Base-by-base conservation (phyloP, 2,888 invertebrate species). In the Aphelenchoides bicaudatus region DNA sequence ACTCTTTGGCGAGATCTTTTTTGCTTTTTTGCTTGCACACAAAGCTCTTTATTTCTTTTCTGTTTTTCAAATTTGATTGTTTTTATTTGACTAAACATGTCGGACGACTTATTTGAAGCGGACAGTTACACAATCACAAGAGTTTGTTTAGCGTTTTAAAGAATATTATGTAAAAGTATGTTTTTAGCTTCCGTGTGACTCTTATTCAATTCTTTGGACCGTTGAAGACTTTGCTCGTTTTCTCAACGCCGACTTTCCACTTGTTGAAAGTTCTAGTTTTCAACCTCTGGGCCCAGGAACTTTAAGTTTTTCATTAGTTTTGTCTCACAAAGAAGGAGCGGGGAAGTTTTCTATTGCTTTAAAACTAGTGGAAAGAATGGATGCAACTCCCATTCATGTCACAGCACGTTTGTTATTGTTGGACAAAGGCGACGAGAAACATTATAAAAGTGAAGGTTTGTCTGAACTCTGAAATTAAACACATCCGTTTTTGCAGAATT, bases 201-300 rank as follows among this genome's bases (percentile, higher is more conserved):
- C 10, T 8, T 43, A 8, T 43, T 43, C 43, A 25, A 43, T 43
- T 25, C 16, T 43, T n/a, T 43, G 43, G 43, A 43, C 43, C 21
- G n/a, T 43, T 25, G 43, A 43, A 10, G 21, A 43, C 10, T 43
- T 43, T n/a, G 21, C 43, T 10, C 43, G 43, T 25, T 43, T 43
- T n/a, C 43, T 43, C 21, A 43, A 43, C 10, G 43, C 43, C 10
- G 23, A 43, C 43, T 43, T 21, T 25, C 16, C 16, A 43, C 25
- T n/a, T 19, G 43, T 43, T 6, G 43, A 43, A 25, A 8, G 8
- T n/a, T 8, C 8, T 25, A 25, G 10, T 10, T 43, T 43, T n/a
- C 43, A 43, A 6, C 43, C 43, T 6, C 23, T 43, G 8, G 43
- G 43, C 43, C 43, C 43, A 6, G n/a, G 23, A 10, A 25, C 6